Base-by-base conservation (phyloP, 2,113 vertebrate genomes). In the Tinamus guttatus region DNA sequence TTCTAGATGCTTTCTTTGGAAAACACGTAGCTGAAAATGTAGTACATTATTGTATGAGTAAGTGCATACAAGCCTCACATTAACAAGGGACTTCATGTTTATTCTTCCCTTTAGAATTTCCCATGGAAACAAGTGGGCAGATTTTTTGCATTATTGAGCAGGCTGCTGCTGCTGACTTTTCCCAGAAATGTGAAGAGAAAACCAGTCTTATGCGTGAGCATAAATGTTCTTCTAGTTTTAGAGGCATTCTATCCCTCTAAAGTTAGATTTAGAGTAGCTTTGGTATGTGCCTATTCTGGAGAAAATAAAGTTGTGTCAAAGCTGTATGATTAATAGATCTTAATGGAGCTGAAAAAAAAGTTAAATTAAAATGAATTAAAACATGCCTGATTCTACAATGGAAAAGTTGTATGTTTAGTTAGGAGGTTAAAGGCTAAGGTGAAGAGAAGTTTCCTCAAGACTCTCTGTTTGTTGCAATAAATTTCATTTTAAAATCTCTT, bases 111-210 rank as follows among this genome's bases (percentile, higher is more conserved):
- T 86, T 81, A 81, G 79, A 87, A 89, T 94, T 97, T 94, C 93
- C 96, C 94, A 91, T 97, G 97, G 96, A 97, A 97, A 97, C 95
- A 91, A 85, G 92, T 87, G 87, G 86, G 75, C 93, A 90, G 83
- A 83, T 94, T 94, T 93, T 93, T 94, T 96, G 70, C 81, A 36
- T 89, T 92, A 95, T 87, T 95, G 81, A 94, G 40, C 65, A 81
- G 85, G 81, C 86, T 93, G 32, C 90, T 90, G 62, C 81, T 92
- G 87, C 59, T 0, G 27, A 43, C 43, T 94, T 89, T 96, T 90
- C 90, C 79, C 73, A 74, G 90, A 88, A 90, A 84, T 4, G 4
- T 20, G 43, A n/a, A 59, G 73, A 45, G 52, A 82, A 34, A 34
- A 18, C 54, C 58, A 28, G 45, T 59, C 80, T 56, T 49, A 13